Conservation (phyloP, 2,888 invertebrate genomes). For the Brachynemurus nebulosus region DNA sequence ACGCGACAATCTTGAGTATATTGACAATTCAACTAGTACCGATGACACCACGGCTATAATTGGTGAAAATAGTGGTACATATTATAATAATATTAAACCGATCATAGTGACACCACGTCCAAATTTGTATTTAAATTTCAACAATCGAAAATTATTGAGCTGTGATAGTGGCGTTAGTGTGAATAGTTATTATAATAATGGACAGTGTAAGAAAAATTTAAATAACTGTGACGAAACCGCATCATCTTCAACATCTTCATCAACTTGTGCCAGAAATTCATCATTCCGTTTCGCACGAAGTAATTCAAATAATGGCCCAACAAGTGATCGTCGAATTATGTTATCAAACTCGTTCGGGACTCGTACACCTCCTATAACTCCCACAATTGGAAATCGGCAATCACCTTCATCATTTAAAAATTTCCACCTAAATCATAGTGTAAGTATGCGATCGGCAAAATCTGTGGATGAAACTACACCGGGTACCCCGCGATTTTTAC, state of each 20-base stretch:
- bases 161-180: slow-evolving; percentile 7
- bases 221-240: slow-evolving; percentile 1
- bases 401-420: background rate
- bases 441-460: background rate
- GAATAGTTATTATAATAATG: background rate
- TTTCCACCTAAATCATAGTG: background rate
- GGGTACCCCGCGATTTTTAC: slow-evolving; percentile 29
- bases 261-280: too few species aligned
- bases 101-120: background rate
- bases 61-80: too few species aligned
- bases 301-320: background rate
- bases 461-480: slow-evolving; percentile 1
- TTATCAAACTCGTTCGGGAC: too few species aligned
- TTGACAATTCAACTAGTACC: background rate
- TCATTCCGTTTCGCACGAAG: background rate
- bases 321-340: background rate
- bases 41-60: too few species aligned
- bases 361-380: too few species aligned
- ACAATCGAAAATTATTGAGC: slow-evolving; percentile 1
- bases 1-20: background rate
- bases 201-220: background rate
- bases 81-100: too few species aligned
- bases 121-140: too few species aligned
- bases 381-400: background rate
- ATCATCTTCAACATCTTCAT: slow-evolving; percentile 1